A percentile compares a stretch with the other conserved stretches of the same genome.
These are phyloP conservation scores for Lycopodina hypogea DNA, from an alignment of 37 sponge, comb jelly and placozoan species.

Conservation along the genomic window DNA sequence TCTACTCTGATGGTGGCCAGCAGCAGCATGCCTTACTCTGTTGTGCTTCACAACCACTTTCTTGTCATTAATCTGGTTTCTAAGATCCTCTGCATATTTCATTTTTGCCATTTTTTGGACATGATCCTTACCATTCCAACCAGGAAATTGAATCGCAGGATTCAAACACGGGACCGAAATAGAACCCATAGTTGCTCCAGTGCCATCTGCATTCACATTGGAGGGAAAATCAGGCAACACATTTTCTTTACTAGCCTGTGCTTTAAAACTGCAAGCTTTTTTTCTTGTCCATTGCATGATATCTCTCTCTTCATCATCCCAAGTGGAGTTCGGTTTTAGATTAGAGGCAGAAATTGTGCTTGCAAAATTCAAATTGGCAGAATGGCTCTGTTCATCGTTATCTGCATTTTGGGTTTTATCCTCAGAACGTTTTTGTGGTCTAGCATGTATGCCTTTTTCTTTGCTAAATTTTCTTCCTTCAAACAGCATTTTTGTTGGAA, in stretches of 20 bases:
- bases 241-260: background rate
- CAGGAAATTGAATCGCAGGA: slow-evolving; percentile 1
- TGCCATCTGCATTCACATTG: background rate
- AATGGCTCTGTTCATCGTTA: too few species aligned
- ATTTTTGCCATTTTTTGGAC: slow-evolving; percentile 40
- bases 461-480: slow-evolving; percentile 22
- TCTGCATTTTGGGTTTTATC: background rate
- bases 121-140: slow-evolving; percentile 7
- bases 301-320: slow-evolving; percentile 62
- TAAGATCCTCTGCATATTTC: slow-evolving; percentile 60
- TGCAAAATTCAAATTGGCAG: background rate
- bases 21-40: background rate
- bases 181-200: slow-evolving; percentile 22
- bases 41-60: slow-evolving; percentile 10
- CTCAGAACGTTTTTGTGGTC: too few species aligned
- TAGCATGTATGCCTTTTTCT: too few species aligned
- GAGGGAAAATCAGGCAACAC: slow-evolving; percentile 7
- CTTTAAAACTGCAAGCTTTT: background rate
- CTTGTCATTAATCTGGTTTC: slow-evolving; percentile 55
- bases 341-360: background rate
- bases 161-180: slow-evolving; percentile 41
- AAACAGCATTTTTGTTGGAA: slow-evolving; percentile 10
- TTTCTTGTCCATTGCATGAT: slow-evolving; percentile 44
- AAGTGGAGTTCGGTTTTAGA: background rate
- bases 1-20: too few species aligned